Conservation (phyloP, 2,888 invertebrate species). For the Eumerus sabulonum region DNA sequence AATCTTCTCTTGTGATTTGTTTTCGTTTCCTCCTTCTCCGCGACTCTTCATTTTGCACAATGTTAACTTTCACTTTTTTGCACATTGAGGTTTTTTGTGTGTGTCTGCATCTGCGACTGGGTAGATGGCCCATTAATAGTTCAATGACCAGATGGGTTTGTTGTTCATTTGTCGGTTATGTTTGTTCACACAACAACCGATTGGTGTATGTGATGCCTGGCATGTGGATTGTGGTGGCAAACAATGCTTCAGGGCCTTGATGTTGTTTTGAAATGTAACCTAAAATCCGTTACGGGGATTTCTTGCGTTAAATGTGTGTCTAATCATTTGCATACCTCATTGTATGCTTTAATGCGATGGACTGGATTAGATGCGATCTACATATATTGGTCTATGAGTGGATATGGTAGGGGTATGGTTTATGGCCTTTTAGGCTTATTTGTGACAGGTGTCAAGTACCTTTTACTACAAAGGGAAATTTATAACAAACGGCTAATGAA, state of each 20-base stretch:
- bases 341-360: slow-evolving; percentile 21
- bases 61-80: slow-evolving; percentile 66
- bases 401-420: background rate
- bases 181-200: slow-evolving; percentile 9
- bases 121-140: slow-evolving; percentile 62
- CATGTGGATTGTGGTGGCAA: slow-evolving; percentile 30
- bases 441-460: slow-evolving; percentile 58
- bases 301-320: slow-evolving; percentile 51
- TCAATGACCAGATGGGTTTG: slow-evolving; percentile 56
- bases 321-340: slow-evolving; percentile 49
- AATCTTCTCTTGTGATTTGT: slow-evolving; percentile 8
- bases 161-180: slow-evolving; percentile 40
- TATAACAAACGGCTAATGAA: slow-evolving; percentile 5
- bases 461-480: background rate
- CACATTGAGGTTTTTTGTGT: slow-evolving; percentile 34
- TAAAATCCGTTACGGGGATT: slow-evolving; percentile 61
- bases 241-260: slow-evolving; percentile 59
- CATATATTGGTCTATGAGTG: background rate
- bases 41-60: slow-evolving; percentile 35
- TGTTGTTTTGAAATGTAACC: slow-evolving; percentile 52
- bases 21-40: background rate
- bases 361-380: slow-evolving; percentile 27
- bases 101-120: slow-evolving; percentile 9
- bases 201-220: slow-evolving; percentile 14
- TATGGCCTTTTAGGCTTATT: background rate